Base-by-base conservation (phyloP, 2,888 invertebrate genomes). In the Oegoconia quadripuncta region DNA sequence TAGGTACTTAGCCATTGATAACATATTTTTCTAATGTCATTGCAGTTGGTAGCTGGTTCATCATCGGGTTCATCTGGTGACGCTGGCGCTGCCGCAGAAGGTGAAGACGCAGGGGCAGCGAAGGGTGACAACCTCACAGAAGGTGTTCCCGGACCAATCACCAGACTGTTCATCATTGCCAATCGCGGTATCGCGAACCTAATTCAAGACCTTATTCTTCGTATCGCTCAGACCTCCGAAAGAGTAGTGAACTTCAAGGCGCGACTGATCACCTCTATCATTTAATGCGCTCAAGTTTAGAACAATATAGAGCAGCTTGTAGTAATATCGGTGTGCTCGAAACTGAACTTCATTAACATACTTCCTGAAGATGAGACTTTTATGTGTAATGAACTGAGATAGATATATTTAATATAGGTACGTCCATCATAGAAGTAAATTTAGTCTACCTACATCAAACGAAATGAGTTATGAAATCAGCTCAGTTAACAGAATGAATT, bases 241-340 rank as follows among this genome's bases (percentile, higher is more conserved):
- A 92, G 94, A 83, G 93, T 96, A 89, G 95, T 96, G 71, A 95
- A 95, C 93, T 96, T 95, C 92, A 96, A 95, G 89, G 95, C 95
- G 76, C 92, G 95, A 89, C 89, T 96, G 70, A 94, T 96, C 82
- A 96, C 95, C 67, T 94, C 95, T 60, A 93, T 95, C 83, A 95
- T 96, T 87, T 95, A 95, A 91, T 50, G 72, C 58, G 71, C 54
- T 34, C 42, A 66, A 60, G 55, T 62, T 55, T 79, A 76, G 78
- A 73, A 64, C 74, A 79, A 68, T 55, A 40, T 44, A 52, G 53
- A 45, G 54, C 48, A 59, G 49, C 52, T 46, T 49, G 51, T 48
- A 45, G 42, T 43, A 36, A 29, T 34, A 39, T 41, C 42, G 44
- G 38, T 29, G 39, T 11, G n/a, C 11, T 11, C 4, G 34, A 37